Conservation (phyloP, 2,113 vertebrate species). For the Nyctereutes procyonoides region DNA sequence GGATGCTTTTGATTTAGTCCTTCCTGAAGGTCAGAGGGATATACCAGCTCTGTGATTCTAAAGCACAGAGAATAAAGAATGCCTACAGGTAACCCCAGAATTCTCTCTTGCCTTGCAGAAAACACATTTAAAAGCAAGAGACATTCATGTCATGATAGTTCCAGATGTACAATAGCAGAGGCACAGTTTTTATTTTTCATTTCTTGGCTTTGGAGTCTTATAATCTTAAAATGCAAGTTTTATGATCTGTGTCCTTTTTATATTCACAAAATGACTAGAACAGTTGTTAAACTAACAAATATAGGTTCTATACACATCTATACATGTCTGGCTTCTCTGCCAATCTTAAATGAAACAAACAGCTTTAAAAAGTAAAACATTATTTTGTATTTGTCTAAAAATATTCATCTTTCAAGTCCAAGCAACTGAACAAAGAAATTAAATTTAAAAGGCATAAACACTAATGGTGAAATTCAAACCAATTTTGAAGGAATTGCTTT, state of each 20-base stretch:
- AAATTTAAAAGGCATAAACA: slow-evolving; percentile 58
- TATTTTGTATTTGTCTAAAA: slow-evolving; percentile 55
- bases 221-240: slow-evolving; percentile 38
- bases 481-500: slow-evolving; percentile 72
- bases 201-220: slow-evolving; percentile 42
- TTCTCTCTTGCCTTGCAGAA: slow-evolving; percentile 67
- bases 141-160: slow-evolving; percentile 50
- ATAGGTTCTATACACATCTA: slow-evolving; percentile 7
- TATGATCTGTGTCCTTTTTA: slow-evolving; percentile 20
- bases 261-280: neutral
- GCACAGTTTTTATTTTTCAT: slow-evolving; percentile 63
- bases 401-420: slow-evolving; percentile 47
- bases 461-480: slow-evolving; percentile 61
- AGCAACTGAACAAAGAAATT: slow-evolving; percentile 56
- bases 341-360: slow-evolving; percentile 27
- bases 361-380: slow-evolving; percentile 50
- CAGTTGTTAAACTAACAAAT: slow-evolving; percentile 11
- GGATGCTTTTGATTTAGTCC: slow-evolving; percentile 82
- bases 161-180: slow-evolving; percentile 40
- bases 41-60: slow-evolving; percentile 72
- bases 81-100: slow-evolving; percentile 73
- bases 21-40: slow-evolving; percentile 81
- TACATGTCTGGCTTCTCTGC: neutral
- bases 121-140: slow-evolving; percentile 53
- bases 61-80: slow-evolving; percentile 75